These are phyloP conservation scores for Esox niger DNA, from an alignment of 2,113 vertebrate genomes.

Conservation along the genomic window DNA sequence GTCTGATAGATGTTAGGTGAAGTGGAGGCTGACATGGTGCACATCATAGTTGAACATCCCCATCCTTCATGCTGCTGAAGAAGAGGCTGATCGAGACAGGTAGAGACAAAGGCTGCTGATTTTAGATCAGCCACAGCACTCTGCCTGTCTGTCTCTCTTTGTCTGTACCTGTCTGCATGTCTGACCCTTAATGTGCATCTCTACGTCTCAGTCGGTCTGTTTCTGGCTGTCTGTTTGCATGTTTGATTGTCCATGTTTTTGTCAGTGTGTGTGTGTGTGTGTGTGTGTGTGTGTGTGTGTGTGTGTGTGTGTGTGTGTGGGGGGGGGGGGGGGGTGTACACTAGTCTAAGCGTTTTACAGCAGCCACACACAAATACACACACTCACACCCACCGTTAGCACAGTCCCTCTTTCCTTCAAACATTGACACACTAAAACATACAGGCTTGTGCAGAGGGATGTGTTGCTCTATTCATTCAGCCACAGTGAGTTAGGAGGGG, in stretches of 20 bases:
- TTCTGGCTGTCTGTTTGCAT: background rate
- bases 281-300: too few species aligned
- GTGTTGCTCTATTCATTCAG: conserved; percentile 31
- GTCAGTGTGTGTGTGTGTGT: background rate
- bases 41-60: conserved; percentile 52
- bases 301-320: too few species aligned
- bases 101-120: too few species aligned
- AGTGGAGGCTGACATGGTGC: conserved; percentile 43
- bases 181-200: too few species aligned
- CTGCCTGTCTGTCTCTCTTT: conserved; percentile 11
- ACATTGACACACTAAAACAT: background rate
- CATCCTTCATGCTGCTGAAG: conserved; percentile 44
- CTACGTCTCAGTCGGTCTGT: too few species aligned
- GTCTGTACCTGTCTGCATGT: background rate
- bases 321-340: too few species aligned
- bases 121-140: conserved; percentile 22
- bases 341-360: too few species aligned
- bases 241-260: background rate
- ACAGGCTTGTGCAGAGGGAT: conserved; percentile 23
- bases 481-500: conserved; percentile 48
- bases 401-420: background rate
- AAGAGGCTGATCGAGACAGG: too few species aligned
- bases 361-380: background rate
- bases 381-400: too few species aligned
- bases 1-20: too few species aligned